Percentiles rank a stretch among this genome's conserved stretches.
Evolutionary conservation across 35 echinoderm and acorn worm genomes (phyloP).

Genomic region (Eucidaris tribuloides): DNA sequence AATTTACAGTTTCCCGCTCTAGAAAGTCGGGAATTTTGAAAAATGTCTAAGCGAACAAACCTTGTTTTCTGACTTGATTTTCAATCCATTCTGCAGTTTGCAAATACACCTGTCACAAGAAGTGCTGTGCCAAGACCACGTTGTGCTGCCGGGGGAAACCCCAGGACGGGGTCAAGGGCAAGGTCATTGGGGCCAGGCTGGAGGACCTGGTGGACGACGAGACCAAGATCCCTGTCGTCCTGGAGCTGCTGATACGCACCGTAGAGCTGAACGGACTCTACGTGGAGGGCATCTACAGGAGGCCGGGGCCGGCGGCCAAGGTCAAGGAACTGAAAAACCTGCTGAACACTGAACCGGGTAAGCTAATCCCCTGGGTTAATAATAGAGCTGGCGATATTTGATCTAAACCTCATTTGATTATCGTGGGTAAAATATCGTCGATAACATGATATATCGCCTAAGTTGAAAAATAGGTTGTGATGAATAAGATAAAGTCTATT

Average conservation of each 20-base stretch:
- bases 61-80: too few species aligned
- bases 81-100: constrained; percentile 48
- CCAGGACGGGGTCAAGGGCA: constrained; percentile 45
- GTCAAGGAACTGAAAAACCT: constrained; percentile 91
- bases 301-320: constrained; percentile 79
- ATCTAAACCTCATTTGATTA: too few species aligned
- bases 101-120: constrained; percentile 92
- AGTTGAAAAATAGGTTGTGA: too few species aligned
- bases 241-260: constrained; percentile 51
- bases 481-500: too few species aligned
- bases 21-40: too few species aligned
- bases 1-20: too few species aligned
- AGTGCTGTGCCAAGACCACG: constrained; percentile 68
- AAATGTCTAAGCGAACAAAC: too few species aligned
- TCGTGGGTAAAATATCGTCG: too few species aligned
- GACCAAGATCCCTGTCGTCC: constrained; percentile 15
- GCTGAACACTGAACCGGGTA: constrained; percentile 86
- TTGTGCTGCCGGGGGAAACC: constrained; percentile 60
- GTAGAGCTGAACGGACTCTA: constrained; percentile 89
- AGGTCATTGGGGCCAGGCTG: constrained; percentile 55
- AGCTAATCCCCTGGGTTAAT: too few species aligned
- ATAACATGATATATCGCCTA: too few species aligned
- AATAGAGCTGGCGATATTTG: too few species aligned
- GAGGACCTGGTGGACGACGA: constrained; percentile 33
- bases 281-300: constrained; percentile 89